Conservation (phyloP, 2,113 vertebrate species). For the Nematolebias whitei region DNA sequence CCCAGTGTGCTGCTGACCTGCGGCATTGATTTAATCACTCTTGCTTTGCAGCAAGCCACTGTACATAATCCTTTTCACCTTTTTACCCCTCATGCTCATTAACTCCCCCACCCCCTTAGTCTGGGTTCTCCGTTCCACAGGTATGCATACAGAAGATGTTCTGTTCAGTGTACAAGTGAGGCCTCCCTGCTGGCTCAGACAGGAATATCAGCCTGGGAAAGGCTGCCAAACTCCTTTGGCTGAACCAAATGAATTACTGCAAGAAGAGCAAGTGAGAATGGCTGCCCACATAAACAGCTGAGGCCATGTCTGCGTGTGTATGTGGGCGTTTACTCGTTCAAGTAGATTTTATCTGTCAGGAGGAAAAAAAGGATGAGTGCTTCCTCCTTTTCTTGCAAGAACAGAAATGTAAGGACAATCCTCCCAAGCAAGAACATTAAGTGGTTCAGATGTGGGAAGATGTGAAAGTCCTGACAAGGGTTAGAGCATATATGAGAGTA, state of each 20-base stretch:
- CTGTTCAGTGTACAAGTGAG: slow-evolving; percentile 2
- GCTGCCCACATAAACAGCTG: slow-evolving; percentile 42
- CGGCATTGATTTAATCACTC: slow-evolving; percentile 76
- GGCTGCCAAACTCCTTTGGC: slow-evolving; percentile 42
- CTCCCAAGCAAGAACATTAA: slow-evolving; percentile 4
- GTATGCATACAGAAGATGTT: slow-evolving; percentile 14
- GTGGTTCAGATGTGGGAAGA: slow-evolving; percentile 2
- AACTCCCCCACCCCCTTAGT: neutral
- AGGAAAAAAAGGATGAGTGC: neutral
- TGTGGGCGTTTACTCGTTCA: neutral
- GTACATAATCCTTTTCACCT: slow-evolving; percentile 11
- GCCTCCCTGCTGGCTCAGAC: slow-evolving; percentile 35
- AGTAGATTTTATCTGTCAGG: neutral
- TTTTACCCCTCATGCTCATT: slow-evolving; percentile 21
- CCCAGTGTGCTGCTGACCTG: slow-evolving; percentile 54
- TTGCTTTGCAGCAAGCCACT: slow-evolving; percentile 27
- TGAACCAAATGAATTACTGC: slow-evolving; percentile 63
- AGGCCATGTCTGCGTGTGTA: neutral
- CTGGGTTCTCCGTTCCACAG: neutral
- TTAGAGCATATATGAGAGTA: slow-evolving; percentile 6
- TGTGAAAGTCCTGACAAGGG: slow-evolving; percentile 2
- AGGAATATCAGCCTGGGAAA: slow-evolving; percentile 49
- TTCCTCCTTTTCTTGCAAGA: slow-evolving; percentile 12
- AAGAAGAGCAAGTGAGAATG: slow-evolving; percentile 37
- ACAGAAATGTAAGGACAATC: slow-evolving; percentile 11